phyloP scores from a whole-genome alignment of 1,140 invertebrate genomes.

The Eriocheir sinensis region DNA sequence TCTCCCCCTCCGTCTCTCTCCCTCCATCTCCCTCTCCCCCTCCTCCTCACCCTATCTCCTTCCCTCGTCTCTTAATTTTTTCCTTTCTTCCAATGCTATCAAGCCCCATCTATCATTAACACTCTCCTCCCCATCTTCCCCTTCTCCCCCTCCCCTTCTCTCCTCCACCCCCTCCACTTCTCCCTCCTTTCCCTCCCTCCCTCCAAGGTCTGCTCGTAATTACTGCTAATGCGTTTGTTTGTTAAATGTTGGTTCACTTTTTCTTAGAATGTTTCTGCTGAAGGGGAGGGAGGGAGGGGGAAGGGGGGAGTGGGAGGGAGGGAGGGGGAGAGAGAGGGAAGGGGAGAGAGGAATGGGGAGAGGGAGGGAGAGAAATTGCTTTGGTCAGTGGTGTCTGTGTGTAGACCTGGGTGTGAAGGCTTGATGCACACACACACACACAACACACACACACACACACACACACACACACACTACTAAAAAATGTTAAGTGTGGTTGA shows the following conservation, averaged over 20 bases:
- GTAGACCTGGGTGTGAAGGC: no score
- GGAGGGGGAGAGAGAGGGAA: neutral
- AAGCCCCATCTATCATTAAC: neutral
- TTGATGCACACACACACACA: no score
- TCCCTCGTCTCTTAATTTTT: neutral
- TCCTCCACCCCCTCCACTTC: neutral
- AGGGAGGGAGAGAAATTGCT: neutral
- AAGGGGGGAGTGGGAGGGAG: neutral
- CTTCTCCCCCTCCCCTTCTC: neutral
- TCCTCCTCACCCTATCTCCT: neutral
- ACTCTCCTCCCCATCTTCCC: neutral
- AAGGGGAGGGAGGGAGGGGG: neutral
- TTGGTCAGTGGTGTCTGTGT: no score
- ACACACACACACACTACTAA: no score
- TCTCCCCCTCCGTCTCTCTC: neutral
- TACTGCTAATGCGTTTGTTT: constrained; percentile 18
- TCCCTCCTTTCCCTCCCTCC: constrained; percentile 35
- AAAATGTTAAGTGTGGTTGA: no score
- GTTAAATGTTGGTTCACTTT: constrained; percentile 13
- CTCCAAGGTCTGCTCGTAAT: neutral
- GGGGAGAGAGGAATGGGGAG: neutral
- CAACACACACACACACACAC: no score
- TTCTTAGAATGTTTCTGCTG: neutral
- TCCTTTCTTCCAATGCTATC: neutral
- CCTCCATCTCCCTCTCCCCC: neutral